Percentiles rank a stretch among this genome's conserved stretches.
These are phyloP conservation scores for Theodoxus fluviatilis DNA, from an alignment of 2,888 invertebrate species.

Conservation along the genomic window DNA sequence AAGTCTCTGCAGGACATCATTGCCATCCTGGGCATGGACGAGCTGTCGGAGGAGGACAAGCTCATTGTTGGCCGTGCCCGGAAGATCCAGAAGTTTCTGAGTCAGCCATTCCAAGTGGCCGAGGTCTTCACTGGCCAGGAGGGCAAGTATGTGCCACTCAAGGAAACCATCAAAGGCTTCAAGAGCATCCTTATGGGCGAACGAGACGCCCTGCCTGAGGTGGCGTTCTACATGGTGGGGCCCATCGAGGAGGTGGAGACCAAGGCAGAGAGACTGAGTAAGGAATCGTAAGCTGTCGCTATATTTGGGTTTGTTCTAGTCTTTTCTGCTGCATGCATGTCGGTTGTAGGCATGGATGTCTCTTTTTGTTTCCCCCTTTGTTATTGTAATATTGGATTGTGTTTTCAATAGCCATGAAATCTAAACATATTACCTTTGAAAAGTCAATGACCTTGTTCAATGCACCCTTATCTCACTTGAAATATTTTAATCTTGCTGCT, in stretches of 20 bases:
- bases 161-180: conserved; percentile 42
- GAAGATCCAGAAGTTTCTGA: conserved; percentile 39
- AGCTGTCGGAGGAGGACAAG: conserved; percentile 39
- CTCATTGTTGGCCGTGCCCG: conserved; percentile 38
- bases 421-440: too few species aligned
- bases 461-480: too few species aligned
- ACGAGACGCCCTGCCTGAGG: conserved; percentile 41
- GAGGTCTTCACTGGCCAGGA: conserved; percentile 28
- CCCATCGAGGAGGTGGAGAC: conserved; percentile 37
- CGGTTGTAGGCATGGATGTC: not conserved
- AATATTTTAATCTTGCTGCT: too few species aligned
- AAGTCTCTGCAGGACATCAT: conserved; percentile 41
- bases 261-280: too few species aligned
- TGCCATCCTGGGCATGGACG: conserved; percentile 45
- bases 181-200: conserved; percentile 38
- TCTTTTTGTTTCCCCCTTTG: not conserved
- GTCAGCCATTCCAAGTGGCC: conserved; percentile 42
- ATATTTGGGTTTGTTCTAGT: too few species aligned
- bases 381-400: too few species aligned
- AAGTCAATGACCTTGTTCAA: too few species aligned
- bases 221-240: conserved; percentile 42
- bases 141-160: conserved; percentile 39
- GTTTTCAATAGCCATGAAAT: too few species aligned
- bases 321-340: conserved; percentile 18
- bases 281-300: too few species aligned